Evolutionary conservation across 2,888 invertebrate genomes (phyloP).

Genomic region (Masnerella sp.): DNA sequence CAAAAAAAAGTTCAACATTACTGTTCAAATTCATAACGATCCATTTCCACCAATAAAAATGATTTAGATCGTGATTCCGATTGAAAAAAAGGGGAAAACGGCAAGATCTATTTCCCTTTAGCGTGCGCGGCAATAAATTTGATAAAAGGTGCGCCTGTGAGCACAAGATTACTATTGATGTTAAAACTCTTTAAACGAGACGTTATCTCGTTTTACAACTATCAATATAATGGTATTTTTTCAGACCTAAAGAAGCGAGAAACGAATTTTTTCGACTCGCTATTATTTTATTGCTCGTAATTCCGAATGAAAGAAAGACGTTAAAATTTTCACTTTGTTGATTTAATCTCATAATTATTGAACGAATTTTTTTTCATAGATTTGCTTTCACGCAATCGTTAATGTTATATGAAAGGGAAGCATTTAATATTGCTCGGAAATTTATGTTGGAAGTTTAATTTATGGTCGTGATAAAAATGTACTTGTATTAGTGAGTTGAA

Average conservation of each 20-base stretch:
- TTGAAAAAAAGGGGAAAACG: slow-evolving; percentile 8
- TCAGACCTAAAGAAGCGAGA: not conserved
- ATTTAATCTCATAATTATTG: too few species aligned
- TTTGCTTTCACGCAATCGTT: too few species aligned
- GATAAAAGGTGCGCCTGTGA: slow-evolving; percentile 27
- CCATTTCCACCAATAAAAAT: slow-evolving; percentile 11
- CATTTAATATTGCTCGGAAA: too few species aligned
- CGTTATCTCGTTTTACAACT: slow-evolving; percentile 17
- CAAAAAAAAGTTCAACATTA: too few species aligned
- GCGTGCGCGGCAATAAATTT: slow-evolving; percentile 27
- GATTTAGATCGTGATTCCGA: slow-evolving; percentile 10
- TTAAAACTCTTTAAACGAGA: slow-evolving; percentile 26
- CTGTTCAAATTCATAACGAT: slow-evolving; percentile 8
- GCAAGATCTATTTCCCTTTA: slow-evolving; percentile 16
- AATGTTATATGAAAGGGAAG: too few species aligned
- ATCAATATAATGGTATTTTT: slow-evolving; percentile 10
- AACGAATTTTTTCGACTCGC: not conserved
- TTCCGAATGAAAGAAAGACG: not conserved
- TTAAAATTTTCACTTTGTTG: too few species aligned
- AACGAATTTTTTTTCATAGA: too few species aligned
- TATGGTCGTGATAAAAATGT: too few species aligned
- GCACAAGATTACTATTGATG: slow-evolving; percentile 13
- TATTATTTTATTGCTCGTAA: slow-evolving; percentile 18
- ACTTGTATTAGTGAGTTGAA: too few species aligned
- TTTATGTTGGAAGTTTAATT: too few species aligned